phyloP scores from a whole-genome alignment of 2,797 vertebrate species.

The Lacerta viridis region DNA sequence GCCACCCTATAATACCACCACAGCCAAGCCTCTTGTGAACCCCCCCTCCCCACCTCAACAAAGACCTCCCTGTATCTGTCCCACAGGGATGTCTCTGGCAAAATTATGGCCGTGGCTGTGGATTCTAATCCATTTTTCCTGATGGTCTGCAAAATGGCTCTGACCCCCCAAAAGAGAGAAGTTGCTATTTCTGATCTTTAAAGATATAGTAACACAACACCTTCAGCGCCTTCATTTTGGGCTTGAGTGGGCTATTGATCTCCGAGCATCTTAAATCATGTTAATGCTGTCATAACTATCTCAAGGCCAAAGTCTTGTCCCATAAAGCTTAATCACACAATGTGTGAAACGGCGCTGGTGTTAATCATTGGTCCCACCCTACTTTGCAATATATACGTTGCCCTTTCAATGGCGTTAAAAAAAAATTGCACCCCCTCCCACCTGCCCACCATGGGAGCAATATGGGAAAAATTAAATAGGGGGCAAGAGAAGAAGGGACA shows the following conservation, averaged over 20 bases:
- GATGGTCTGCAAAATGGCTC: constrained; percentile 52
- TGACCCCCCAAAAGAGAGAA: constrained; percentile 61
- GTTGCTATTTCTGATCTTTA: constrained; percentile 55
- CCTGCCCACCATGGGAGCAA: constrained; percentile 26
- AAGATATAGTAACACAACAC: constrained; percentile 35
- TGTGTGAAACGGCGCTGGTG: constrained; percentile 64
- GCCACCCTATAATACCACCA: too few relatives aligned
- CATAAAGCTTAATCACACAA: constrained; percentile 65
- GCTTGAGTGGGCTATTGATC: constrained; percentile 73
- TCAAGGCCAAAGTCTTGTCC: constrained; percentile 59
- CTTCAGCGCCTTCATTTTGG: constrained; percentile 64
- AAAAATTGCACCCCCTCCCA: not conserved
- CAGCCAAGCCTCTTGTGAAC: not conserved
- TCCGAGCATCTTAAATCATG: constrained; percentile 68
- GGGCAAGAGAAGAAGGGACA: not conserved
- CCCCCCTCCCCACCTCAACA: not conserved
- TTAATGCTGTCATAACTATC: constrained; percentile 72
- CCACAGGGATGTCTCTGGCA: constrained; percentile 13
- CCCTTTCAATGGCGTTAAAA: constrained; percentile 4
- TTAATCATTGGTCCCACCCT: constrained; percentile 69
- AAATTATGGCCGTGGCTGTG: not conserved
- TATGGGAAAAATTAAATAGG: constrained; percentile 61
- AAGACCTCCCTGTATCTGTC: constrained; percentile 8
- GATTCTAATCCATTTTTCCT: constrained; percentile 44
- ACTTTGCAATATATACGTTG: constrained; percentile 10